Base-by-base conservation (phyloP, 2,797 vertebrate genomes). In the Megaceryle alcyon region DNA sequence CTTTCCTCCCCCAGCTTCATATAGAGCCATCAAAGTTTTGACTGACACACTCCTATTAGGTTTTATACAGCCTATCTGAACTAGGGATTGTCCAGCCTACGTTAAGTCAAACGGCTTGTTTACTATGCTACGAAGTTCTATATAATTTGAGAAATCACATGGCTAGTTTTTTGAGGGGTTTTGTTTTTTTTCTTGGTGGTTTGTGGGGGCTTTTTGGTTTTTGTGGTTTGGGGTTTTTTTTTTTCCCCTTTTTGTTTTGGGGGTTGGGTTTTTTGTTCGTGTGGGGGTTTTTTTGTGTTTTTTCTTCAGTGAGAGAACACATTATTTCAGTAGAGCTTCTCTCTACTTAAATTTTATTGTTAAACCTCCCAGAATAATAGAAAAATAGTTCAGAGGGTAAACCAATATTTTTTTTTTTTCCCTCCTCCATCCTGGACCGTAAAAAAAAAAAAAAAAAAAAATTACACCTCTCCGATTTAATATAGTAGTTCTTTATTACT, bases 1-100 rank as follows among this genome's bases (percentile, higher is more conserved):
- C 17, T 77, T 64, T 28, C 7, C 4, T 39, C 1, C 9, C 14
- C 10, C 14, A 37, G 1, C 20, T 70, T 65, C 44, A 59, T 3
- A 46, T 0, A 35, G 3, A 61, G 15, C 12, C 20, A 6, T 1
- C 26, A 1, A 57, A 63, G 6, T 39, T 76, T 53, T 35, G 26
- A 5, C 15, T 31, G 4, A 75, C 14, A 17, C 1, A 1, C 10
- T 68, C 14, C 25, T 18, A 12, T 23, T 26, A 65, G 5, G 29
- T 70, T 28, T 31, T 29, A 8, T 12, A 48, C 3, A 21, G 41
- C 7, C 17, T 25, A 10, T 51, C 41, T 44, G 10, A 72, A 37
- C 10, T 15, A 43, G 8, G 6, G 76, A 13, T 57, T 46, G 3
- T 33, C 12, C 29, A 6, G 28, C 6, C 0, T 37, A 43, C 9